Evolutionary conservation across 2,888 invertebrate species (phyloP).

Genomic region (Formica aserva): DNA sequence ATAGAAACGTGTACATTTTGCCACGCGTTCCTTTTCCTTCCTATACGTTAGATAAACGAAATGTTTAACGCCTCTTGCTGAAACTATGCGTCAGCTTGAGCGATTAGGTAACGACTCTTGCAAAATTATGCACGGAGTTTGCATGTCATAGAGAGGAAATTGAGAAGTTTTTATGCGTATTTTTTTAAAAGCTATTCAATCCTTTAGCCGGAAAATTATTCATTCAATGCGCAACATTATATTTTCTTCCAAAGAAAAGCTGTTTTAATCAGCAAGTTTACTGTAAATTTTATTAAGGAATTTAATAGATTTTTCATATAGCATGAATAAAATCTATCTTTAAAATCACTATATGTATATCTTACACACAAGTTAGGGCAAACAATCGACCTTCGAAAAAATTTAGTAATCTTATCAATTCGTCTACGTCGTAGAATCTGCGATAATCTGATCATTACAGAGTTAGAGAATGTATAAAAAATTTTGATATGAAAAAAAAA

Average conservation of each 20-base stretch:
- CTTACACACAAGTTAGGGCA: not conserved
- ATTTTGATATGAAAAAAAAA: not conserved
- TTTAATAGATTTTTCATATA: not conserved
- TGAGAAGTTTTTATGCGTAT: not conserved
- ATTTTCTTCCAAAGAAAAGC: not conserved
- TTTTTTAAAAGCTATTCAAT: not conserved
- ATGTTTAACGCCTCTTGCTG: conserved; percentile 30
- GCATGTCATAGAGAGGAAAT: not conserved
- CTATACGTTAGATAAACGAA: conserved; percentile 9
- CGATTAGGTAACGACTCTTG: conserved; percentile 47
- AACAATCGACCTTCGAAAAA: conserved; percentile 52
- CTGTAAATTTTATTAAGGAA: not conserved
- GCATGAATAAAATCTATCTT: not conserved
- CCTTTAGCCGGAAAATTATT: not conserved
- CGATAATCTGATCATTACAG: conserved; percentile 21
- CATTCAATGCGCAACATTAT: not conserved
- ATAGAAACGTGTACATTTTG: conserved; percentile 40
- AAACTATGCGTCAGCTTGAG: conserved; percentile 2
- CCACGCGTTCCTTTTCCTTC: conserved; percentile 7
- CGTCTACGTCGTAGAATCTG: not conserved
- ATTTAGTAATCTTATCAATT: conserved; percentile 47
- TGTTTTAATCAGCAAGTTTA: not conserved
- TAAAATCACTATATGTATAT: not conserved
- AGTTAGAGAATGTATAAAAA: conserved; percentile 7
- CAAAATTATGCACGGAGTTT: not conserved